These are phyloP conservation scores for Tholera decimalis DNA, from an alignment of 2,888 invertebrate genomes.

Conservation along the genomic window DNA sequence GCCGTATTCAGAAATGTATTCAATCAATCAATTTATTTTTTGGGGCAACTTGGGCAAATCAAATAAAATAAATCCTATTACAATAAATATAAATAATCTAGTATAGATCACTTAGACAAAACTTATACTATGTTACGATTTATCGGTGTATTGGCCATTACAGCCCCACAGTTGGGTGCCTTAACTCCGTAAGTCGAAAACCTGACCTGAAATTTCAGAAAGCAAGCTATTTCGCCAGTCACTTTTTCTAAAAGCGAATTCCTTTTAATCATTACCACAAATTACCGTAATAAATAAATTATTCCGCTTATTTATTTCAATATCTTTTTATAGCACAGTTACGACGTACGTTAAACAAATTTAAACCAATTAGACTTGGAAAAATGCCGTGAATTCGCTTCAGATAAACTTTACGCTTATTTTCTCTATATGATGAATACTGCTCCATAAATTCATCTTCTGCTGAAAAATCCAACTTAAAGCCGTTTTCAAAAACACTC, in stretches of 20 bases:
- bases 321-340: conserved; percentile 32
- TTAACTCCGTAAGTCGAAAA: background rate
- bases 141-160: background rate
- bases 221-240: background rate
- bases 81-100: too few species aligned
- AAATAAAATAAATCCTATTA: too few species aligned
- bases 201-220: background rate
- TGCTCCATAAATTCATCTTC: conserved; percentile 17
- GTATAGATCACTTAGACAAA: too few species aligned
- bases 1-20: too few species aligned
- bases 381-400: conserved; percentile 26
- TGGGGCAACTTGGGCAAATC: too few species aligned
- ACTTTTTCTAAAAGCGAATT: background rate
- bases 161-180: background rate
- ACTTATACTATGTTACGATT: background rate
- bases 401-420: conserved; percentile 43
- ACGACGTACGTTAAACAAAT: conserved; percentile 3
- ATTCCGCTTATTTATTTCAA: conserved; percentile 42
- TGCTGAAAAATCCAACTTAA: conserved; percentile 18
- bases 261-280: conserved; percentile 7
- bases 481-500: background rate
- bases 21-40: too few species aligned
- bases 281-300: conserved; percentile 31
- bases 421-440: conserved; percentile 28
- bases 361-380: conserved; percentile 34